A percentile compares a stretch with the other conserved stretches of the same genome.
These are phyloP conservation scores for Passer montanus DNA, from an alignment of 2,113 vertebrate species.

Conservation along the genomic window DNA sequence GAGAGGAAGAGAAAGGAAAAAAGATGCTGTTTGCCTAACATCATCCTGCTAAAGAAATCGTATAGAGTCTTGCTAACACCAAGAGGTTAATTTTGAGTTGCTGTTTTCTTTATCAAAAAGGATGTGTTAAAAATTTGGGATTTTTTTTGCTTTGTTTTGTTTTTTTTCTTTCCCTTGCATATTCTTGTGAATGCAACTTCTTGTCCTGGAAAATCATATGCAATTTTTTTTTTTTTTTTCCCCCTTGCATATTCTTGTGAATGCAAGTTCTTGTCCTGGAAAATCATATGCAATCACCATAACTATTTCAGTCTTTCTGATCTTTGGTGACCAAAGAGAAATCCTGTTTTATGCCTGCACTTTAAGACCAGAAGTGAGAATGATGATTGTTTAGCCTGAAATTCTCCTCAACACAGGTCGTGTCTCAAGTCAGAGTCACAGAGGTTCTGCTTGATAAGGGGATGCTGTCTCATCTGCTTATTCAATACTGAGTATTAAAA, in stretches of 20 bases:
- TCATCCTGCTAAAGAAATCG: neutral
- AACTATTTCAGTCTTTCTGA: neutral
- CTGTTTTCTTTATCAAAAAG: neutral
- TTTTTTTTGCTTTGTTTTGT: neutral
- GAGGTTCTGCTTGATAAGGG: neutral
- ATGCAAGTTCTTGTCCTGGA: too few species aligned
- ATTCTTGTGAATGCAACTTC: neutral
- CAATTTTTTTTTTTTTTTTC: neutral
- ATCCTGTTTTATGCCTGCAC: neutral
- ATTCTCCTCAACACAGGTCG: neutral
- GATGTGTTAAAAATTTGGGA: neutral
- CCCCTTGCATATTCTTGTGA: too few species aligned
- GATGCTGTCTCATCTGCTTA: slow-evolving; percentile 13
- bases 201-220: neutral
- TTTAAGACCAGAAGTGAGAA: neutral
- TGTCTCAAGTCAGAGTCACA: neutral
- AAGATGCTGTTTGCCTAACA: neutral
- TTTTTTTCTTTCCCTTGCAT: neutral
- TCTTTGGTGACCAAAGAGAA: neutral
- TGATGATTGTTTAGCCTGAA: slow-evolving; percentile 2
- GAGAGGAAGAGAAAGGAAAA: neutral
- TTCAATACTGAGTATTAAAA: neutral
- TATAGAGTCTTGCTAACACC: neutral
- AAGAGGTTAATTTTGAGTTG: neutral
- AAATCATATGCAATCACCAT: neutral